Base-by-base conservation (phyloP, 2,888 invertebrate species). In the Tigriopus californicus region DNA sequence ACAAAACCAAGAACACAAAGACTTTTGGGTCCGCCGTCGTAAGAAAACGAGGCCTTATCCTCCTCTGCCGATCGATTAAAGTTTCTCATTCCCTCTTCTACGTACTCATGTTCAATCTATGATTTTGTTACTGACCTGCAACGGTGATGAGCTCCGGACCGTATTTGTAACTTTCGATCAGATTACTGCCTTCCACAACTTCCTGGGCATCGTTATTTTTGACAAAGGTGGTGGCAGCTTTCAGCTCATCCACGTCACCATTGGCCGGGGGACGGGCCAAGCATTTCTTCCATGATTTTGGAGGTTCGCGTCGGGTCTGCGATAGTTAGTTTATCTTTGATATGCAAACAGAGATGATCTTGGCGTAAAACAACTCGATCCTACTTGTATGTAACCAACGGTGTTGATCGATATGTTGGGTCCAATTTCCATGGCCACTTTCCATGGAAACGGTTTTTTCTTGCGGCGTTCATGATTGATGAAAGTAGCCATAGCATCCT, bases 361-460 rank as follows among this genome's bases (percentile, higher is more conserved):
- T 44, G 2, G n/a, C 44, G n/a, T 33, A 33, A 33, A 33, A 33
- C 3, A 33, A 33, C 8, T 33, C 33, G 33, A 33, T 5, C 3
- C 10, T 20, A 56, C 56, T 4, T 41, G 13, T 10, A 56, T 46
- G 20, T 44, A 56, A 20, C 56, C 56, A 18, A 46, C 46, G 24
- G 33, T 56, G 25, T 44, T 56, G 44, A 56, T 46, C 13, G 18
- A 4, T 22, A 56, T 56, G 46, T 56, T 33, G 5, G 56, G 56
- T 11, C 56, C 56, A 46, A 56, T 20, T 22, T 56, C 46, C 13
- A 56, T 20, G 15, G 18, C 56, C n/a, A 56, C 56, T 46, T 44
- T 56, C 56, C 56, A 56, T 11, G 56, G 56, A 22, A 46, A 44
- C 12, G 56, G 56, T 25, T 46, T 56, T 22, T 56, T 56, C 24